Percentiles rank a stretch among this genome's conserved stretches.
phyloP scores from a whole-genome alignment of 37 sponge, comb jelly and placozoan species.

The Aplysina aerophoba region DNA sequence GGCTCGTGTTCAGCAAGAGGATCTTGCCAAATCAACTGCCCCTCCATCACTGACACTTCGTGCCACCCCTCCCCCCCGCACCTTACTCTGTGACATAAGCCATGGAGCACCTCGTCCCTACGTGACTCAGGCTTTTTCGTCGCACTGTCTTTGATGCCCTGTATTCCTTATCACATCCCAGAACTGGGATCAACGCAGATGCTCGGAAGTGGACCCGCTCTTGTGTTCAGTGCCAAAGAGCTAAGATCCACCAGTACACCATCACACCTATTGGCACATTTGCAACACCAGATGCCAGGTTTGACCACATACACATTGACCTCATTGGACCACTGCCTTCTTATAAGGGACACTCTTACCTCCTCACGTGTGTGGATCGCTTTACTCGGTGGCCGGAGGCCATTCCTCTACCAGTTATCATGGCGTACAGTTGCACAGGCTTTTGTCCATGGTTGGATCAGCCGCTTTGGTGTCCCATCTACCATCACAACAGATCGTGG shows the following conservation, averaged over 20 bases:
- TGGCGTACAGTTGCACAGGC: slow-evolving; percentile 52
- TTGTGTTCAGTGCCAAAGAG: slow-evolving; percentile 5
- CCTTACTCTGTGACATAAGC: slow-evolving; percentile 33
- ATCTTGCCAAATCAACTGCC: not conserved
- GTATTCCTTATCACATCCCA: slow-evolving; percentile 44
- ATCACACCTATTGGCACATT: slow-evolving; percentile 20
- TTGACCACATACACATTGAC: slow-evolving; percentile 47
- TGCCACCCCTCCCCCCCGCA: not conserved
- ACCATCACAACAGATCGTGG: slow-evolving; percentile 63
- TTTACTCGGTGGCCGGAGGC: slow-evolving; percentile 59
- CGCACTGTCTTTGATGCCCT: slow-evolving; percentile 39
- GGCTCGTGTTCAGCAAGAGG: not conserved
- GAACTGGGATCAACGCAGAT: slow-evolving; percentile 5
- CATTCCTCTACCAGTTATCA: slow-evolving; percentile 29
- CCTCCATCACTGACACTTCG: not conserved
- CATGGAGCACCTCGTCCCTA: slow-evolving; percentile 34
- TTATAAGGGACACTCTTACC: slow-evolving; percentile 26
- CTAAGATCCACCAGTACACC: slow-evolving; percentile 45
- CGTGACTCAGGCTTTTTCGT: slow-evolving; percentile 20
- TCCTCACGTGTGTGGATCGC: slow-evolving; percentile 45
- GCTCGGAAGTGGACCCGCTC: not conserved
- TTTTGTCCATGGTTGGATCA: slow-evolving; percentile 50
- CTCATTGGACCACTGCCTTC: slow-evolving; percentile 57
- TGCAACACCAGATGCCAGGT: slow-evolving; percentile 30
- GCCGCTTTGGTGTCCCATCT: slow-evolving; percentile 60